Percentiles rank a stretch among this genome's conserved stretches.
phyloP scores from a whole-genome alignment of 2,113 vertebrate genomes.

The Butastur rufipennis region DNA sequence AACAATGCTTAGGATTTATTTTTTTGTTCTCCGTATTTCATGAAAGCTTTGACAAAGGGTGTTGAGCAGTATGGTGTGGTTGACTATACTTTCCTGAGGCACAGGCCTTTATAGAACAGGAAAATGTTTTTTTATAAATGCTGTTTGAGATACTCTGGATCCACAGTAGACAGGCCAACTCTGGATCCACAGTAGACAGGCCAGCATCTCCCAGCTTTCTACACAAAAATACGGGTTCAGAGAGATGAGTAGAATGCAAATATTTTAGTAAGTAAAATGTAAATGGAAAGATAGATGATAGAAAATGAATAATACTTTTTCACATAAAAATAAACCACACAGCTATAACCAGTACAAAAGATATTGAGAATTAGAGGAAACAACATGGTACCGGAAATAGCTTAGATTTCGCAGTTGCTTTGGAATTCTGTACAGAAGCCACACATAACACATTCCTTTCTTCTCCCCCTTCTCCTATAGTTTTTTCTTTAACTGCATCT shows the following conservation, averaged over 20 bases:
- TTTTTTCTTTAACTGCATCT: not conserved
- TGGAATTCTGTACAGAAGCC: not conserved
- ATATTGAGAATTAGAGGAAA: not conserved
- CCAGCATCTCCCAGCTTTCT: not conserved
- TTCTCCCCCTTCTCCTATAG: not conserved
- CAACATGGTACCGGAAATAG: not conserved
- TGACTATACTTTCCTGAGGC: not conserved
- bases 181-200: not conserved
- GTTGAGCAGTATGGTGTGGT: not conserved
- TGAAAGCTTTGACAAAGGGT: not conserved
- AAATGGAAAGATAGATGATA: not conserved
- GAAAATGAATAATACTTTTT: not conserved
- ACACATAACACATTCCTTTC: not conserved
- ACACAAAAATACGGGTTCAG: not conserved
- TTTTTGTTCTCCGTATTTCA: not conserved
- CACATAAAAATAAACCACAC: not conserved
- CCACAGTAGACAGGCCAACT: not conserved
- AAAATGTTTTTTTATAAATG: not conserved
- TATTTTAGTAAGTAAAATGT: not conserved
- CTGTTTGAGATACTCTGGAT: not conserved
- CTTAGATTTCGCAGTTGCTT: not conserved
- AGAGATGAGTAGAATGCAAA: not conserved
- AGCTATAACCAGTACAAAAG: not conserved
- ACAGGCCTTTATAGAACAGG: not conserved
- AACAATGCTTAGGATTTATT: not conserved